Evolutionary conservation across 2,113 vertebrate species (phyloP), one percentile per base, ranked within the genome.

Genomic region (Dolichotis patagonum): DNA sequence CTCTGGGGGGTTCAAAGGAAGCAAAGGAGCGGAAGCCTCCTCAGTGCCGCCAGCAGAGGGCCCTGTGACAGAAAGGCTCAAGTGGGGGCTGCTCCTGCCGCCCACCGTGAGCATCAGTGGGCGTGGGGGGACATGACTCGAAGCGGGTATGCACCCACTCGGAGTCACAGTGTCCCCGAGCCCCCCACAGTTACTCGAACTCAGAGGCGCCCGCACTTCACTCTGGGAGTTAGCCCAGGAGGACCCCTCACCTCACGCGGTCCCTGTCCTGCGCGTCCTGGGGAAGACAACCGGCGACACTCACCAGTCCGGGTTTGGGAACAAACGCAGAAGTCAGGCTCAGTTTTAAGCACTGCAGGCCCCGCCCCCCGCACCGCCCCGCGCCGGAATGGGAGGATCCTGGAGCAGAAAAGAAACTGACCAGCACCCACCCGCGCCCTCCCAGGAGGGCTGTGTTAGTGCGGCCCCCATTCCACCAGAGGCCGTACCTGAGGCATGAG

Each of bases 401-500:
- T 6, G 2, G 28, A 32, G 26, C 43, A 78, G 75, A 78, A 78
- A 49, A 11, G 75, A 78, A 78, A 78, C 75, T 7, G 14, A 78
- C 4, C 2, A 6, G 13, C 2, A 4, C 0, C 43, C 43, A 0
- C 2, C 2, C 1, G 43, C 1, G 41, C 7, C 14, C 26, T 28
- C 28, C 2, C 7, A 43, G 20, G 22, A 38, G 38, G 22, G 13
- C 65, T 4, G 11, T 28, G 73, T 30, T 77, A 46, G 5, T 46
- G 41, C 5, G 13, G 41, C 13, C 9, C 12, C 12, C 24, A 1
- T 26, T 43, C 22, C 7, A 43, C 3, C 0, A 3, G 6, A 49
- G 26, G 13, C 43, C 9, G 14, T 17, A 28, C 35, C 75, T 17
- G 3, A 43, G 26, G 6, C 30, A 12, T 17, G 17, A 17, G 54